These are phyloP conservation scores for Tachina grossa DNA, from an alignment of 2,888 invertebrate species.

Conservation along the genomic window DNA sequence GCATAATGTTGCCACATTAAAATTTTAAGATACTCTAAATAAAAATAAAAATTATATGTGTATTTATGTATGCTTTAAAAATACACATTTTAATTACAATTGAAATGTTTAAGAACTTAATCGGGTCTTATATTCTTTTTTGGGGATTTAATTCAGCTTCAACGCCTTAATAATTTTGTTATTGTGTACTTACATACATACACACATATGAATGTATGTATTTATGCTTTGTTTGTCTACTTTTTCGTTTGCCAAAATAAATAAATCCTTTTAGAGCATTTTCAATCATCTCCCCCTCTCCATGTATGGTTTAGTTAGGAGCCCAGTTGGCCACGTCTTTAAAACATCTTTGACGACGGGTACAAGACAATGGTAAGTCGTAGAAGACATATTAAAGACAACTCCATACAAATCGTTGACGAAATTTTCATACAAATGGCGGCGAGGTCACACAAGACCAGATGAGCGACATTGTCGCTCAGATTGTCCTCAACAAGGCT, in stretches of 20 bases:
- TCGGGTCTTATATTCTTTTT: slow-evolving; percentile 20
- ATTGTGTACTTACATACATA: neutral
- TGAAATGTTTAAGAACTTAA: slow-evolving; percentile 8
- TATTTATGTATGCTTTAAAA: no score
- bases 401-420: no score
- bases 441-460: no score
- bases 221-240: neutral
- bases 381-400: no score
- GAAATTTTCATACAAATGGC: no score
- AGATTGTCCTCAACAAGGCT: no score
- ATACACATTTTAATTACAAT: slow-evolving; percentile 3
- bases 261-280: neutral
- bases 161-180: slow-evolving; percentile 12
- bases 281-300: neutral
- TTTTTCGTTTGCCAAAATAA: neutral
- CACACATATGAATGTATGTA: neutral
- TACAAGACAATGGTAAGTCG: no score
- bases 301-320: neutral
- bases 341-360: no score
- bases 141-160: neutral
- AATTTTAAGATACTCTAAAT: no score
- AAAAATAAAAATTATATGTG: neutral
- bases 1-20: no score
- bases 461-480: no score
- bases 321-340: neutral